Percentiles rank a stretch among this genome's conserved stretches.
Evolutionary conservation across 1,140 invertebrate genomes (phyloP).

Genomic region (Aradophagus sp.): DNA sequence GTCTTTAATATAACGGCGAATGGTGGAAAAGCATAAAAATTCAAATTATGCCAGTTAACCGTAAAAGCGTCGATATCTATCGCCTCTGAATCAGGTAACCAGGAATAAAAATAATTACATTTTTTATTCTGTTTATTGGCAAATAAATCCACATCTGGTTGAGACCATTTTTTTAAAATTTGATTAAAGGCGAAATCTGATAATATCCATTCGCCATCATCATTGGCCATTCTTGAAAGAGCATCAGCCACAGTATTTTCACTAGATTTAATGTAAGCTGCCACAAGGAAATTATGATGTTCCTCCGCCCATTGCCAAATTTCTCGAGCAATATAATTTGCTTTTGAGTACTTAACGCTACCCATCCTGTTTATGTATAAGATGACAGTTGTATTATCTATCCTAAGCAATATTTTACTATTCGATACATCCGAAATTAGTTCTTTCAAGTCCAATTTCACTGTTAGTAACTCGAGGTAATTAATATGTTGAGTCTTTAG

Average conservation of each 20-base stretch:
- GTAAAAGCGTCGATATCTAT: not conserved
- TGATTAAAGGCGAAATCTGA: not conserved
- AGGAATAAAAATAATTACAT: not conserved
- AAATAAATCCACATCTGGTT: not conserved
- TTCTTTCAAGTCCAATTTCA: not conserved
- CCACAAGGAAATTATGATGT: not conserved
- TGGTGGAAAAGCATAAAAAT: constrained; percentile 3
- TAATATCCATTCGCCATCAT: not conserved
- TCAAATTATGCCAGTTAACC: not conserved
- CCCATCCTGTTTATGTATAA: not conserved
- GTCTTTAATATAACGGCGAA: not conserved
- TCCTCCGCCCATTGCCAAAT: constrained; percentile 2
- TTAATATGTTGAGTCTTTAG: not conserved
- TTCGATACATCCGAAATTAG: not conserved
- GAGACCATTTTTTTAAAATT: not conserved
- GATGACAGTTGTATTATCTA: not conserved
- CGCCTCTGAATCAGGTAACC: not conserved
- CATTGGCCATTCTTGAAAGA: not conserved
- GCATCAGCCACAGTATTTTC: not conserved
- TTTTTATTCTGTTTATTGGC: not conserved
- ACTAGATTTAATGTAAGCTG: not conserved
- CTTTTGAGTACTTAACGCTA: not conserved
- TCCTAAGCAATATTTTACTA: not conserved
- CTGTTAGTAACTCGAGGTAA: not conserved
- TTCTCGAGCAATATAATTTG: not conserved